Base-by-base conservation (phyloP, 2,888 invertebrate species). In the Torymus tubicola region DNA sequence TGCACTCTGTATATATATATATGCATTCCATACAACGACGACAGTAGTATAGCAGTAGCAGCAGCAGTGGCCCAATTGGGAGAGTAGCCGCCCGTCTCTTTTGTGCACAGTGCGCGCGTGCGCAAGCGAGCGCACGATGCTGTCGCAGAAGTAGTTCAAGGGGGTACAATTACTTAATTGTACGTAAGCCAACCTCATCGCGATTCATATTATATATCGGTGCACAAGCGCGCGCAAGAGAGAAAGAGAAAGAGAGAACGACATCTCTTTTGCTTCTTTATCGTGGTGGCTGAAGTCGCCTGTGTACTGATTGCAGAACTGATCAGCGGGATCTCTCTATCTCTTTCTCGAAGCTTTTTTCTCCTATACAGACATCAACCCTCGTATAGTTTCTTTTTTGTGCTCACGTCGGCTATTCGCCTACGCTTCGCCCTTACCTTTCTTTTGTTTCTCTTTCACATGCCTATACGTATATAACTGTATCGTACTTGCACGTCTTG, bases 91-190 rank as follows among this genome's bases (percentile, higher is more conserved):
- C 42, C 60, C 58, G 64, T 50, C 74, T 80, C 75, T 75, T 70
- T 80, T 70, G 69, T 74, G 52, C 53, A 18, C 65, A 14, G 64
- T 8, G 72, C 78, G 52, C 13, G 50, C 14, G 14, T 24, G 21
- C 12, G 74, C 83, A 82, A 81, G 52, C 13, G 50, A 2, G 14
- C n/a, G 21, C 12, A 71, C 83, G 83, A 81, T 84, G 84, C 83
- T 83, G 80, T 82, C 73, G 77, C 74, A 83, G 82, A 85, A 86
- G 85, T 86, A 85, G 86, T 85, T 86, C 85, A 86, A 86, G 85
- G 85, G 86, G 85, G 58, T 84, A 84, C 85, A 85, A 85, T 85
- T 85, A 86, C 84, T 85, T 86, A 84, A 86, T 86, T 84, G 82
- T 84, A 82, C 83, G 76, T 75, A 83, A 83, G 83, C 78, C 82